A percentile compares a stretch with the other conserved stretches of the same genome.
phyloP scores from a whole-genome alignment of 2,888 invertebrate genomes.

The Polyommatus icarus region DNA sequence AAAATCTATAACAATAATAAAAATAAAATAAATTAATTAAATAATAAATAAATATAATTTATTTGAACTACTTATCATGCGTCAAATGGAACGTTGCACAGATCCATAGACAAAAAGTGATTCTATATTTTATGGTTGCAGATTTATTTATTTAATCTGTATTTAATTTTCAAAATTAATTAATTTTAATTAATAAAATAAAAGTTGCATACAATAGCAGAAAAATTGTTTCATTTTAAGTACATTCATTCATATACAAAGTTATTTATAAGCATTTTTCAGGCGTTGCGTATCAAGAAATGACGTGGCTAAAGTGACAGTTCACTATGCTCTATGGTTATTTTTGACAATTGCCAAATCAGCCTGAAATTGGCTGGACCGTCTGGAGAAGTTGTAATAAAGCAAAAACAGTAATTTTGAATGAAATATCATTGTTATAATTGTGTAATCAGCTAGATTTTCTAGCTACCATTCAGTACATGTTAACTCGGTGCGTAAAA shows the following conservation, averaged over 20 bases:
- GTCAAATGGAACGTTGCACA: conserved; percentile 53
- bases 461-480: conserved; percentile 36
- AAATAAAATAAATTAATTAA: background rate
- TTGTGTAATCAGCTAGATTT: conserved; percentile 34
- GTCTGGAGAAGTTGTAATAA: conserved; percentile 46
- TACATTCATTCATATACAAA: background rate
- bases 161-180: background rate
- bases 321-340: conserved; percentile 58
- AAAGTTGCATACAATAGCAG: background rate
- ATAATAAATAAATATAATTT: conserved; percentile 12
- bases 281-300: conserved; percentile 59
- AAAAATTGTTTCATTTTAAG: background rate
- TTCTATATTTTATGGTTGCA: conserved; percentile 44
- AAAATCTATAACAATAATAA: background rate
- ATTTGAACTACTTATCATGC: conserved; percentile 14
- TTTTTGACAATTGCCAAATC: conserved; percentile 77
- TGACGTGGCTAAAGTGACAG: conserved; percentile 78
- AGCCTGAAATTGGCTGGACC: conserved; percentile 58
- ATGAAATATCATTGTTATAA: conserved; percentile 51
- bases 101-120: conserved; percentile 58
- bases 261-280: conserved; percentile 29
- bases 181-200: background rate
- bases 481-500: conserved; percentile 37
- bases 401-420: conserved; percentile 55
- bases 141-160: conserved; percentile 14